phyloP scores from a whole-genome alignment of 2,797 vertebrate species.

The Coluber constrictor region DNA sequence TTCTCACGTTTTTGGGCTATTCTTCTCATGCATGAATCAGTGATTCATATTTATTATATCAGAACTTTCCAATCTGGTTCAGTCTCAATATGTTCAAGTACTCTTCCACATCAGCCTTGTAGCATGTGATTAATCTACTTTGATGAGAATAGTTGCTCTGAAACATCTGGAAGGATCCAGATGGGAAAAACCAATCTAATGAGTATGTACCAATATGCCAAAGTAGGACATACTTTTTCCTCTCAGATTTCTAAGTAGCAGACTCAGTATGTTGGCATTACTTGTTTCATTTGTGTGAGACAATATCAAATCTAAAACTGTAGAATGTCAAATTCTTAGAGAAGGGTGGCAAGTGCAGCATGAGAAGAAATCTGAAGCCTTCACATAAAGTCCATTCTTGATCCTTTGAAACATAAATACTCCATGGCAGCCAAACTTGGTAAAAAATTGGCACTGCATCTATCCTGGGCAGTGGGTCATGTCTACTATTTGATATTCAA shows the following conservation, averaged over 20 bases:
- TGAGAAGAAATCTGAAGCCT: background rate
- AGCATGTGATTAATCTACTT: background rate
- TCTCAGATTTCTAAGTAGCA: background rate
- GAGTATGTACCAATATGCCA: background rate
- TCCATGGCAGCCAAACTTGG: background rate
- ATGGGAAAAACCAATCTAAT: background rate
- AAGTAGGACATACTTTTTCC: background rate
- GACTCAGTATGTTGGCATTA: background rate
- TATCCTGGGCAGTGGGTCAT: background rate
- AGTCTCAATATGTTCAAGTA: background rate
- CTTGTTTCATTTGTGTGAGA: background rate
- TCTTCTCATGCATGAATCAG: background rate
- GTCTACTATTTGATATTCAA: constrained; percentile 18
- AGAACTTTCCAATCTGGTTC: background rate
- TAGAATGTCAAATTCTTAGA: background rate
- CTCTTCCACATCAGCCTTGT: background rate
- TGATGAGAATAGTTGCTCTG: background rate
- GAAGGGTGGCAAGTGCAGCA: background rate
- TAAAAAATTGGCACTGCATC: background rate
- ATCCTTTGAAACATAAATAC: background rate
- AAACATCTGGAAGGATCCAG: background rate
- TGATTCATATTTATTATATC: background rate
- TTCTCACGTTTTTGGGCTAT: background rate
- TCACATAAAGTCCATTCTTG: background rate
- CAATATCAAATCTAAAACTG: background rate